Evolutionary conservation across 2,888 invertebrate species (phyloP), one percentile per base, ranked within the genome.

Genomic region (Gymnoscelis rufifasciata): DNA sequence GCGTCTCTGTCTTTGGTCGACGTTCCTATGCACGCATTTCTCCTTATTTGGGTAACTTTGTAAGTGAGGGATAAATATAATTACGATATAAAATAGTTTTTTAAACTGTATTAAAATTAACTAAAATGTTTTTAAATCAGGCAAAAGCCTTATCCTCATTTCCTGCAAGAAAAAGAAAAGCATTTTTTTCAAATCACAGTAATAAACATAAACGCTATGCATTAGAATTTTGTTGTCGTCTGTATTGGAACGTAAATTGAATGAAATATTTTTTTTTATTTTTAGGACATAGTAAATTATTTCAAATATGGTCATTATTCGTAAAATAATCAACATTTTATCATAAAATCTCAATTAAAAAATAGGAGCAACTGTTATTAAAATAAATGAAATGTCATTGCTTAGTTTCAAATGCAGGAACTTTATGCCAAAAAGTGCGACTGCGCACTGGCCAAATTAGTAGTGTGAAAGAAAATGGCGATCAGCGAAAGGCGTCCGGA

Each of bases 381-480:
- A 76, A 76, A 71, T 73, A 77, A 74, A 75, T 76, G 79, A 80
- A 67, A 88, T 88, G 87, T 79, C 81, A 82, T 80, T 83, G 84
- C 86, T 86, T 86, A 86, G 83, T 87, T 86, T 79, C 68, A 81
- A 78, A 69, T 81, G 79, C 79, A 84, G 83, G 84, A 87, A 88
- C 83, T 88, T 88, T 83, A 87, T 82, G 84, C 86, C 82, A 86
- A 88, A 87, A 88, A 86, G 88, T 87, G 88, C 88, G 88, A 86
- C 84, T 88, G 88, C 88, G 88, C 88, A 88, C 88, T 88, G 87
- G 88, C 88, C 83, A 88, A 88, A 88, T 88, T 87, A 88, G 87
- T 89, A 89, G 88, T 89, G 88, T 87, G 88, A 88, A 88, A 88
- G 88, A 89, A 88, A 88, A 88, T 88, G 88, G 88, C 88, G 88